Evolutionary conservation across 2,888 invertebrate genomes (phyloP).

Genomic region (Chalcis sispes): DNA sequence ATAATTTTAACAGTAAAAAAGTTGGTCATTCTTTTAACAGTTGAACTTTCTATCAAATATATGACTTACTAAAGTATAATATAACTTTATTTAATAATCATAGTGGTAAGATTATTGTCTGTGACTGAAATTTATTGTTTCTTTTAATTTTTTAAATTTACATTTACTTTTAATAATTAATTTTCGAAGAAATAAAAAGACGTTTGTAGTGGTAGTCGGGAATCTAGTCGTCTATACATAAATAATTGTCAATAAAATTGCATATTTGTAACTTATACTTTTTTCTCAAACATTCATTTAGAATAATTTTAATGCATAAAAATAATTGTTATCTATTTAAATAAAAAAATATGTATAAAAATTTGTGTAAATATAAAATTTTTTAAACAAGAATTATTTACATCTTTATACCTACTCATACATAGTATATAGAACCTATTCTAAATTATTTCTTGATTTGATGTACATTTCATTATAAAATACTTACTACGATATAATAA

Average conservation of each 20-base stretch:
- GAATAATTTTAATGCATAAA: conserved; percentile 9
- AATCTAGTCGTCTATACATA: conserved; percentile 47
- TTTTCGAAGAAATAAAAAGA: neutral
- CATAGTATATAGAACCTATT: too few species aligned
- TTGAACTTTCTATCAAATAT: too few species aligned
- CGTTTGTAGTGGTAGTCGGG: conserved; percentile 26
- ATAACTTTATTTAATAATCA: neutral
- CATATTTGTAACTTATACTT: conserved; percentile 7
- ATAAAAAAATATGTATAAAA: conserved; percentile 29
- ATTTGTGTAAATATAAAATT: conserved; percentile 50
- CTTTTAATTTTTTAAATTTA: conserved; percentile 11
- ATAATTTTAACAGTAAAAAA: neutral
- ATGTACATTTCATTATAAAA: too few species aligned
- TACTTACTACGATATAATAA: too few species aligned
- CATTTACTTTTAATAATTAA: conserved; percentile 7
- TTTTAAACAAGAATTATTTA: conserved; percentile 18
- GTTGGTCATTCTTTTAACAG: too few species aligned
- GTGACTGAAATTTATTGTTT: conserved; percentile 20
- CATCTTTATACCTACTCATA: neutral
- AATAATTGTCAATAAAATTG: conserved; percentile 19
- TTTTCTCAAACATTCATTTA: neutral
- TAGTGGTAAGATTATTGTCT: neutral
- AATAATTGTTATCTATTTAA: conserved; percentile 42
- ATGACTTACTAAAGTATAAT: too few species aligned
- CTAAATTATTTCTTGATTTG: too few species aligned